Base-by-base conservation (phyloP, 2,113 vertebrate species). In the Isichthys henryi region DNA sequence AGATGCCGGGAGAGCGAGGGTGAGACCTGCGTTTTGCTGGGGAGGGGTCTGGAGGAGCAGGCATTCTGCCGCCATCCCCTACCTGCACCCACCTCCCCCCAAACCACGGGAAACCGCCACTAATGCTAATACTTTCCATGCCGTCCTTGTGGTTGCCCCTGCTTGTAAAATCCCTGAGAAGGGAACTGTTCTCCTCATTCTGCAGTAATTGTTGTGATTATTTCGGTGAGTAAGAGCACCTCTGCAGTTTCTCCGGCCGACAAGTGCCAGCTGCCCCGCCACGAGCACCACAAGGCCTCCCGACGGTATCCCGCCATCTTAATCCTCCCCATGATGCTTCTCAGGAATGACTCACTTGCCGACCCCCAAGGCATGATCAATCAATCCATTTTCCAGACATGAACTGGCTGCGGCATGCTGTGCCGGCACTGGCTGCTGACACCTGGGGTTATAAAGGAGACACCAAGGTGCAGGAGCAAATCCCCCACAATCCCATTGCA, bases 221-320 rank as follows among this genome's bases (percentile, higher is more conserved):
- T 92, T 92, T 91, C 74, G 83, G 88, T 90, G 85, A 90, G 93
- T 92, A 92, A 93, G 90, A 93, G 94, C 94, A 93, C 93, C 88
- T 89, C 58, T 86, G 43, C 31, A 5, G 90, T 89, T 85, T 88
- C 89, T 88, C 56, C 88, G 50, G 17, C 83, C 91, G 86, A 49
- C 53, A 82, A 88, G 91, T 56, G 86, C 62, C 52, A 90, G 90
- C 82, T 74, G 62, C 74, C 9, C n/a, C 56, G 50, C 27, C 62
- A 17, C 19, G 84, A 66, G 62, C 89, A 74, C 89, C 88, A 62
- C 83, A 80, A 19, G n/a, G 46, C 49, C 87, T 89, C 70, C 82
- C 88, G 58, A 52, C 88, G 87, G 6, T 56, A 90, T 90, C 90
- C 88, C 88, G 91, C 90, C 90, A 92, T 91, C 92, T 91, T 91